phyloP scores from a whole-genome alignment of 2,888 invertebrate species.

The Trimorus sp. region DNA sequence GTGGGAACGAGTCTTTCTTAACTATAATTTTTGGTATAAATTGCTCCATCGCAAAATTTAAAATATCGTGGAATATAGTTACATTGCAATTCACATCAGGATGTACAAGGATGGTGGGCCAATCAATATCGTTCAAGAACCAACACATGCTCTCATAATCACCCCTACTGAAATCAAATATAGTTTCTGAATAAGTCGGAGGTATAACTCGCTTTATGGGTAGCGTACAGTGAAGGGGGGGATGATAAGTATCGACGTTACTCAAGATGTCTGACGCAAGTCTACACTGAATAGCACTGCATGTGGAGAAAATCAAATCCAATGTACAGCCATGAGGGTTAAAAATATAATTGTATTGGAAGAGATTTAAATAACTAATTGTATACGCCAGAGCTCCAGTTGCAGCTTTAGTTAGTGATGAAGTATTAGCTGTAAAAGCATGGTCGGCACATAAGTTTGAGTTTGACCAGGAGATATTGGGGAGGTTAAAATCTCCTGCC shows the following conservation, averaged over 20 bases:
- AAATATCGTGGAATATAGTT: not conserved
- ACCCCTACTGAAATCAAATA: not conserved
- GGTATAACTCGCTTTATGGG: no score
- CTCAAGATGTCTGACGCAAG: not conserved
- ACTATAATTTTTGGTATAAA: not conserved
- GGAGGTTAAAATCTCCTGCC: not conserved
- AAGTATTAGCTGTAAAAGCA: not conserved
- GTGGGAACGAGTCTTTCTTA: not conserved
- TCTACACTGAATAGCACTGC: not conserved
- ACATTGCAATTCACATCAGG: not conserved
- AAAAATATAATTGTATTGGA: not conserved
- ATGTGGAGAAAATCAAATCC: not conserved
- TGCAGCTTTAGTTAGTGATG: not conserved
- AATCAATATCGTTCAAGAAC: constrained; percentile 2
- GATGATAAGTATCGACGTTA: not conserved
- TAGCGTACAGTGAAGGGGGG: not conserved
- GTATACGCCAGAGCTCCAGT: not conserved
- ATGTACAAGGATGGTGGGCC: not conserved
- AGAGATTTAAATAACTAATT: not conserved
- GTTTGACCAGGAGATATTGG: constrained; percentile 4
- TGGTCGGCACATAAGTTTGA: not conserved
- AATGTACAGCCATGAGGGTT: not conserved
- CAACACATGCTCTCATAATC: not conserved
- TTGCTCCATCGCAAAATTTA: not conserved
- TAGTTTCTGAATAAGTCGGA: not conserved